Percentiles rank a stretch among this genome's conserved stretches.
Conservation (phyloP, 2,888 invertebrate genomes). For the Eupithecia vulgata region DNA sequence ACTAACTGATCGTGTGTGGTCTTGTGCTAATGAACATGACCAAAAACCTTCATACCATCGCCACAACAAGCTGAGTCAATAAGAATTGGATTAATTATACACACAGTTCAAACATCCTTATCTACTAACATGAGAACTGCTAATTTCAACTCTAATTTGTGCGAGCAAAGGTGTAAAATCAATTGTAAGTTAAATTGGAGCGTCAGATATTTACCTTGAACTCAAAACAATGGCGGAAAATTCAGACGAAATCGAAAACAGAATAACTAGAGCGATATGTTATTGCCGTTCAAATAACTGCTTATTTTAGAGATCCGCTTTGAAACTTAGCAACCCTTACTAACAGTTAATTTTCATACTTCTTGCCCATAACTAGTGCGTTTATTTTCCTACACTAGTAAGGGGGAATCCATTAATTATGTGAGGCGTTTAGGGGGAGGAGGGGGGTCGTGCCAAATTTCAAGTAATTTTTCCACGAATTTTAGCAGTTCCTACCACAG, state of each 20-base stretch:
- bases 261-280: conserved; percentile 6
- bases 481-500: too few relatives aligned
- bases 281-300: not conserved
- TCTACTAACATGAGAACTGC: not conserved
- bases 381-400: too few relatives aligned
- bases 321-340: not conserved
- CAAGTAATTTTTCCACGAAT: too few relatives aligned
- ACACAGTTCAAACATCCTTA: conserved; percentile 14
- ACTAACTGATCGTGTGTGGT: not conserved
- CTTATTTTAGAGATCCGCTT: not conserved
- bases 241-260: conserved; percentile 64
- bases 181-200: conserved; percentile 34
- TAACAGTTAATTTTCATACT: not conserved
- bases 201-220: conserved; percentile 64
- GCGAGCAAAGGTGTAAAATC: conserved; percentile 20
- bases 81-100: conserved; percentile 35
- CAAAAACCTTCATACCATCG: conserved; percentile 18
- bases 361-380: too few relatives aligned
- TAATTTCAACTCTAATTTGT: conserved; percentile 20
- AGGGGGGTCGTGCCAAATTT: too few relatives aligned
- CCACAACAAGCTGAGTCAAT: conserved; percentile 29
- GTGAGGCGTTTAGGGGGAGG: too few relatives aligned
- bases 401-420: too few relatives aligned
- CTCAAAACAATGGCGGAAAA: conserved; percentile 64
- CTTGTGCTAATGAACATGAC: conserved; percentile 11